Base-by-base conservation (phyloP, 23 tunicate species). In the Styela plicata region DNA sequence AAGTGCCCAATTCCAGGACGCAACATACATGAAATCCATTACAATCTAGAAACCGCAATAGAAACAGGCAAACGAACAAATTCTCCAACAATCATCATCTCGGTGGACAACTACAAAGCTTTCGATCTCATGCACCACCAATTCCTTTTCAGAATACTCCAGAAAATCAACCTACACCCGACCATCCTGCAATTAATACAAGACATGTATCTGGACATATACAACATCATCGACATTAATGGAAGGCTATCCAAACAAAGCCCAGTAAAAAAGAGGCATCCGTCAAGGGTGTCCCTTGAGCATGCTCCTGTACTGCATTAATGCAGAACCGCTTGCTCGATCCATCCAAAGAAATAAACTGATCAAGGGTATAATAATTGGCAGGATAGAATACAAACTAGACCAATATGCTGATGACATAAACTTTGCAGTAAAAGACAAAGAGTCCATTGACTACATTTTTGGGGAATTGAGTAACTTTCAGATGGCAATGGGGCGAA, bases 381-480 rank as follows among this genome's bases (percentile, higher is more conserved):
- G 86, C 1, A 73, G 25, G 24, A 18, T 34, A 24, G 70, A 73
- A 74, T 19, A 24, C 31, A 83, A 83, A 83, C 30, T 63, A 2
- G 68, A 73, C 19, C 86, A 83, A 28, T 83, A 79, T 30, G 86
- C 86, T 3, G 86, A 83, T 37, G 86, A 83, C 24, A n/a, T 73
- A 1, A 73, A 80, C 27, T 35, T 73, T 32, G 1, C 63, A n/a
- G 35, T 73, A 2, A 3, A 21, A 2, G 80, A 83, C 27, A 28
- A 17, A 30, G 22, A 30, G 22, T 73, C 70, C 1, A 25, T 83
- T 24, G 22, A 31, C n/a, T 57, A 71, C 33, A 30, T 83, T 24
- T 44, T 73, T 10, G 28, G 24, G n/a, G 22, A 25, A 26, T 36
- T 83, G 33, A 2, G 27, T 1, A 34, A 70, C 1, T 83, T 24